phyloP scores from a whole-genome alignment of 2,888 invertebrate species.

The Erebia epiphron region DNA sequence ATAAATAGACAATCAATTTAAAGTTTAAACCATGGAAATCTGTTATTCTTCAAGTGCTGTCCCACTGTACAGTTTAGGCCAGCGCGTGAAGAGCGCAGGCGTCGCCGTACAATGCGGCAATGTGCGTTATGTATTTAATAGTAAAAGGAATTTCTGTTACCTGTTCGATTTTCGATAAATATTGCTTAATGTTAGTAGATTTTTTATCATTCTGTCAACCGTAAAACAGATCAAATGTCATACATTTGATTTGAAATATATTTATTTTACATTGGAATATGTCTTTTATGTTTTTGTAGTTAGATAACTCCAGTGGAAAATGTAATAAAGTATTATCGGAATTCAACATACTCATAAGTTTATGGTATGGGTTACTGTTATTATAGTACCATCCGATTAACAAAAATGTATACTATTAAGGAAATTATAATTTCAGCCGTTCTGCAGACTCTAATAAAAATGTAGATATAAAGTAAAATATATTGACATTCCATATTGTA shows the following conservation, averaged over 20 bases:
- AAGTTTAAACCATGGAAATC: slow-evolving; percentile 69
- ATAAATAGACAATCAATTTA: slow-evolving; percentile 65
- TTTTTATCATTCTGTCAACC: slow-evolving; percentile 80
- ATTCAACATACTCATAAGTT: slow-evolving; percentile 59
- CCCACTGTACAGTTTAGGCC: slow-evolving; percentile 50
- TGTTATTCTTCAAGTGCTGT: slow-evolving; percentile 62
- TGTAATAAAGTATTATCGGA: slow-evolving; percentile 62
- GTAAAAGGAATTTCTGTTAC: slow-evolving; percentile 76
- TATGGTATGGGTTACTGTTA: slow-evolving; percentile 53
- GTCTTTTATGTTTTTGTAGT: slow-evolving; percentile 81
- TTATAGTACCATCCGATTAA: slow-evolving; percentile 57
- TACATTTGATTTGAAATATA: slow-evolving; percentile 83
- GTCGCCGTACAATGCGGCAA: slow-evolving; percentile 59
- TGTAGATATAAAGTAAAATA: slow-evolving; percentile 82
- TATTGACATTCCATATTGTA: slow-evolving; percentile 82
- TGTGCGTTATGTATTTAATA: slow-evolving; percentile 69
- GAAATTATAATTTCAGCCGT: slow-evolving; percentile 72
- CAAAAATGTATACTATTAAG: slow-evolving; percentile 75
- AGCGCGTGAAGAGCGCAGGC: slow-evolving; percentile 23
- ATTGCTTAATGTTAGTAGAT: slow-evolving; percentile 81
- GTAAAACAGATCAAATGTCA: slow-evolving; percentile 79
- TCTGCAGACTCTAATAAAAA: slow-evolving; percentile 75
- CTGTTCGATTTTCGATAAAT: slow-evolving; percentile 79
- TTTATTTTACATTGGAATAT: slow-evolving; percentile 81
- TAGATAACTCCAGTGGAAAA: slow-evolving; percentile 73